A percentile compares a stretch with the other conserved stretches of the same genome.
Evolutionary conservation across 2,888 invertebrate species (phyloP).

Genomic region (Thereva nobilitata): DNA sequence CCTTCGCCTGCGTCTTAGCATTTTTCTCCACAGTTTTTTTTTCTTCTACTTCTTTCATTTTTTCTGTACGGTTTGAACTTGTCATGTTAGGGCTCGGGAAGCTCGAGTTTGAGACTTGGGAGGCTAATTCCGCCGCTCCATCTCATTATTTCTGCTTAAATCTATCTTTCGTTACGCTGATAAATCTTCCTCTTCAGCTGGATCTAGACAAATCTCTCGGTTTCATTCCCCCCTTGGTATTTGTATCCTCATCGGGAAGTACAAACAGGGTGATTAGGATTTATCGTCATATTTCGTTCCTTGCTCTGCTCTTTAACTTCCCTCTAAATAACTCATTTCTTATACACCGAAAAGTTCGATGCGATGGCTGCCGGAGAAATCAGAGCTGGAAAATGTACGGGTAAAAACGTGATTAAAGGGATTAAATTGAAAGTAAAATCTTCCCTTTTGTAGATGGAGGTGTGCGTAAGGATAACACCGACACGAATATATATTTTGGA

Average conservation of each 20-base stretch:
- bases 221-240: slow-evolving; percentile 33
- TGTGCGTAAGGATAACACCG: too few species aligned
- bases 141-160: slow-evolving; percentile 43
- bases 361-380: too few species aligned
- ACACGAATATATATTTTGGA: too few species aligned
- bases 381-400: too few species aligned
- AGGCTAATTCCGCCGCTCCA: slow-evolving; percentile 38
- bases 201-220: slow-evolving; percentile 40
- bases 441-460: too few species aligned
- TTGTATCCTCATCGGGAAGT: slow-evolving; percentile 21
- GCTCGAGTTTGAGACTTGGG: slow-evolving; percentile 23
- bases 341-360: too few species aligned
- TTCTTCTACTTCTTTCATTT: slow-evolving; percentile 20
- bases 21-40: slow-evolving; percentile 24
- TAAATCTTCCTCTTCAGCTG: slow-evolving; percentile 39
- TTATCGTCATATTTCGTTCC: slow-evolving; percentile 15
- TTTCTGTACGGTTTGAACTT: slow-evolving; percentile 27
- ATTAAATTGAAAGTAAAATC: too few species aligned
- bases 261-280: slow-evolving; percentile 40
- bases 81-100: slow-evolving; percentile 17
- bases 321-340: too few species aligned
- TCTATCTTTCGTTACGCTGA: slow-evolving; percentile 42
- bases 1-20: slow-evolving; percentile 23
- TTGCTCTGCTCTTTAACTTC: too few species aligned
- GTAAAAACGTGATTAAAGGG: too few species aligned